Base-by-base conservation (phyloP, 2,888 invertebrate genomes). In the Cyaniris semiargus region DNA sequence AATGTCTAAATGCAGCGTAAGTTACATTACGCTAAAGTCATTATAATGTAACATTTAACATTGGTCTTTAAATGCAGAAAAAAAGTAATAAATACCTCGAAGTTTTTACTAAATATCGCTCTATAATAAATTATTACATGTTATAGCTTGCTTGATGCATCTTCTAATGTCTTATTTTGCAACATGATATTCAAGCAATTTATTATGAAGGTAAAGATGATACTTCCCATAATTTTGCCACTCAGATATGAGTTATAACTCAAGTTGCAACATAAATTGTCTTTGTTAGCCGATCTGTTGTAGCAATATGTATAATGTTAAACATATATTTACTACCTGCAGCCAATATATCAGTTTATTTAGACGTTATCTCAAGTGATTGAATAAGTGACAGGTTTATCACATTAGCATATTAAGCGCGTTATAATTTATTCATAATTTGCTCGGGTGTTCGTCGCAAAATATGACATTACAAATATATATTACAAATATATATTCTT, bases 371-470 rank as follows among this genome's bases (percentile, higher is more conserved):
- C 66, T 66, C 66, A 0, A 27, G 27, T 31, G 66, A 66, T 13
- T 31, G 66, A 31, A 66, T 66, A 66, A 27, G 66, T 66, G 66
- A 66, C 66, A 66, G 27, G 66, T 6, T 27, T 31, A 66, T 66
- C 66, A 31, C 7, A 66, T 66, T 66, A 66, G 66, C 66, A 66
- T 66, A 66, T 31, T 66, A 66, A 66, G 66, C 66, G 15, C 0
- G 27, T 66, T 31, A 31, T 66, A 18, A 66, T 66, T 66, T 66
- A 66, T 66, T 66, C 66, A 66, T 66, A 66, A 66, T 66, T 66
- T 10, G 27, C 27, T 66, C 27, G 15, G 15, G 66, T 66, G 66
- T 13, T 66, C 66, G 66, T 5, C 66, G 15, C 27, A 66, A 66
- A 66, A 27, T 66, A 66, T 66, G 66, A 27, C 27, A 66, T 66